phyloP scores from a whole-genome alignment of 2,888 invertebrate species.

The Tetragonula carbonaria region DNA sequence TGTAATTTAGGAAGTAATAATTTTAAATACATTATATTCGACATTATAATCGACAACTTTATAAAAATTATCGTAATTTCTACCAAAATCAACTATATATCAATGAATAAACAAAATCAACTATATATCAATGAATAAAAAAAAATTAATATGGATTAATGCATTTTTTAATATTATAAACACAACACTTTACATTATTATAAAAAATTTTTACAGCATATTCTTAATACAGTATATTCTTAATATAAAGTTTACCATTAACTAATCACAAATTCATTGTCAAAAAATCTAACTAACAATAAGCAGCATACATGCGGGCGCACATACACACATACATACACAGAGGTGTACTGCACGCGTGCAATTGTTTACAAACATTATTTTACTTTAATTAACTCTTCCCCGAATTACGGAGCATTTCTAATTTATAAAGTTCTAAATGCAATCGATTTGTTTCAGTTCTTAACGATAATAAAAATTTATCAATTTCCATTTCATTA shows the following conservation, averaged over 20 bases:
- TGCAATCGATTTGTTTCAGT: slow-evolving; percentile 76
- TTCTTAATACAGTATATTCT: slow-evolving; percentile 33
- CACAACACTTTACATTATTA: slow-evolving; percentile 42
- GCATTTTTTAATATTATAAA: background rate
- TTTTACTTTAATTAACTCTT: slow-evolving; percentile 10
- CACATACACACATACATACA: background rate
- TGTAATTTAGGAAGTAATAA: background rate
- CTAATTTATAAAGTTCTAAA: slow-evolving; percentile 73
- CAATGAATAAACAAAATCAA: background rate
- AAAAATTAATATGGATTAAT: background rate
- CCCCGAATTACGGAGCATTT: slow-evolving; percentile 63
- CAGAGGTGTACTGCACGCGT: background rate
- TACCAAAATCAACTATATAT: slow-evolving; percentile 5
- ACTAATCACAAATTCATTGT: slow-evolving; percentile 32
- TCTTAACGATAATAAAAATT: slow-evolving; percentile 73
- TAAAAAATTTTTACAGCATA: slow-evolving; percentile 23
- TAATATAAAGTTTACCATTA: slow-evolving; percentile 17
- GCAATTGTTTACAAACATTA: background rate
- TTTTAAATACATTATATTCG: background rate
- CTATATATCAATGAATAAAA: background rate
- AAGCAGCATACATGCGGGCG: background rate
- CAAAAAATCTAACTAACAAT: slow-evolving; percentile 6
- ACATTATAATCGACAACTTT: background rate
- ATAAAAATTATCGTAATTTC: slow-evolving; percentile 1
- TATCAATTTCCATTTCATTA: slow-evolving; percentile 67